Conservation (phyloP, 92 coral and sea anemone species). For the Heteractis magnifica region DNA sequence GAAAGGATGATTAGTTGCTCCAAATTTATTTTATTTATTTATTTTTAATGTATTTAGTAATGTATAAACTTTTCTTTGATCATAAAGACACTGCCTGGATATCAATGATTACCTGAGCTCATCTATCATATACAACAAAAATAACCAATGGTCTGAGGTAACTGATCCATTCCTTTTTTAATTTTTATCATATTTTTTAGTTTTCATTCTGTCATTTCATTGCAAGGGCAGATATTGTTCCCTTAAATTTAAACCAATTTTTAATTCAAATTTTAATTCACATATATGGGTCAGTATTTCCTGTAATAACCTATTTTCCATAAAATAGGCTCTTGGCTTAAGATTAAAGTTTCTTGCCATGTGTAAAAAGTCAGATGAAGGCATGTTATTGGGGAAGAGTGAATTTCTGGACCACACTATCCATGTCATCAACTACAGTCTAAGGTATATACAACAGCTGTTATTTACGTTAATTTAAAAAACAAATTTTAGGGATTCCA, state of each 20-base stretch:
- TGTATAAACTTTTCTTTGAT: background rate
- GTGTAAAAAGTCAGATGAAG: conserved; percentile 15
- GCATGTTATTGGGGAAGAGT: background rate
- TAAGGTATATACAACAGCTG: conserved; percentile 26
- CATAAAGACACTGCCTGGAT: conserved; percentile 72
- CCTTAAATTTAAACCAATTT: too few species aligned
- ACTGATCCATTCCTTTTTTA: background rate
- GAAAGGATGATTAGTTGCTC: background rate
- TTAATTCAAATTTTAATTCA: too few species aligned
- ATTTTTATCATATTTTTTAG: background rate
- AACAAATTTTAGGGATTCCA: too few species aligned
- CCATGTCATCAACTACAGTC: conserved; percentile 39
- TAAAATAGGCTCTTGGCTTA: conserved; percentile 52
- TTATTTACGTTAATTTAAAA: too few species aligned
- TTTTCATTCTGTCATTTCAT: background rate
- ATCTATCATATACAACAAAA: conserved; percentile 75
- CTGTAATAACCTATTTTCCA: too few species aligned
- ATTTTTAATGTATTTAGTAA: too few species aligned
- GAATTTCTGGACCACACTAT: conserved; percentile 33
- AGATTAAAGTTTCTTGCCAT: conserved; percentile 47
- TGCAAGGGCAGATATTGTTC: background rate
- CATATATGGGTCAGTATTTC: too few species aligned
- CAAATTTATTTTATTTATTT: too few species aligned
- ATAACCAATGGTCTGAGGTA: conserved; percentile 89
- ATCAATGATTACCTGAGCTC: conserved; percentile 75